Evolutionary conservation across 2,113 vertebrate species (phyloP).

Genomic region (Menidia beryllina): DNA sequence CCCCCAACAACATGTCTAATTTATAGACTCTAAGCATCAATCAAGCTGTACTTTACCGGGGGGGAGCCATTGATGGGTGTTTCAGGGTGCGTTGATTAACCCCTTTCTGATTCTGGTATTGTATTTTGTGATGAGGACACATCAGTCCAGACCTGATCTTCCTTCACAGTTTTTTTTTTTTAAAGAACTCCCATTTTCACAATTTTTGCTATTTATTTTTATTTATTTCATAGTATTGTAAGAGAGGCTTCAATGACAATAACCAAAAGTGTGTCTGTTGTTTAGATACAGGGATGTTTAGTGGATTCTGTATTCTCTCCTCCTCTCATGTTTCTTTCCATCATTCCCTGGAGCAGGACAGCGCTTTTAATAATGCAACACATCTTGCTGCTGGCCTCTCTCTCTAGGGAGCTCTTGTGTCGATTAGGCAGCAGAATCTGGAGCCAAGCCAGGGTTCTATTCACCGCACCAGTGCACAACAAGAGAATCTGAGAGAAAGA

Average conservation of each 20-base stretch:
- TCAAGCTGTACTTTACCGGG: constrained; percentile 1
- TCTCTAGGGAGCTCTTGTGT: constrained; percentile 74
- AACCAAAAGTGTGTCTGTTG: constrained; percentile 11
- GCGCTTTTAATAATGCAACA: constrained; percentile 78
- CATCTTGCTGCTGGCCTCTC: constrained; percentile 63
- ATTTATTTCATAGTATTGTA: constrained; percentile 14
- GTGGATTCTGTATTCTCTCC: constrained; percentile 23
- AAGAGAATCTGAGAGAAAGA: constrained; percentile 59
- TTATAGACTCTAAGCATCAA: constrained; percentile 46
- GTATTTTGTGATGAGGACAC: constrained; percentile 1
- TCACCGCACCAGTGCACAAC: constrained; percentile 70
- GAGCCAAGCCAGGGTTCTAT: constrained; percentile 68
- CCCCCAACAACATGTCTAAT: constrained; percentile 1
- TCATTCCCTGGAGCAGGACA: constrained; percentile 54
- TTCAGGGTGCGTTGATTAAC: constrained; percentile 19
- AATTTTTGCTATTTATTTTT: background rate
- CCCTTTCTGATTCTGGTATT: background rate
- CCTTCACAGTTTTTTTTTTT: background rate
- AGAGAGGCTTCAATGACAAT: constrained; percentile 1
- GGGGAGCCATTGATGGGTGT: constrained; percentile 1
- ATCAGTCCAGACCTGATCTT: background rate
- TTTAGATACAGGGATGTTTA: constrained; percentile 8
- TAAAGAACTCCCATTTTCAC: background rate
- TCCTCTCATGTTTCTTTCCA: constrained; percentile 33
- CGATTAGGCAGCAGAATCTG: constrained; percentile 72